A percentile compares a stretch with the other conserved stretches of the same genome.
These are phyloP conservation scores for Polydesmus complanatus DNA, from an alignment of 2,888 invertebrate genomes.

Conservation along the genomic window DNA sequence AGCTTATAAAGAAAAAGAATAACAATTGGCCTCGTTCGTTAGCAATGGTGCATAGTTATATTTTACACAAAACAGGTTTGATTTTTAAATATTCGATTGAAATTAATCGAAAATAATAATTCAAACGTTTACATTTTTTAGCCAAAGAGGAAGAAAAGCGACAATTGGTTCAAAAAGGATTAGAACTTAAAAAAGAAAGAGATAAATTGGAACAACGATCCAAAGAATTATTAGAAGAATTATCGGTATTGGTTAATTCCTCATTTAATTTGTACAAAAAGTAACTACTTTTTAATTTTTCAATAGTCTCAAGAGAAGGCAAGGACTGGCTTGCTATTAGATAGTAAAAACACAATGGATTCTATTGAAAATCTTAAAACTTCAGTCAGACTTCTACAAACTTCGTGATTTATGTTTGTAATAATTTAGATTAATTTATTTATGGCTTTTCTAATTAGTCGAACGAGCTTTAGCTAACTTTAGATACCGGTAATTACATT, in stretches of 20 bases:
- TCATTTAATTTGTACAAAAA: background rate
- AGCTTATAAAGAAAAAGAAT: constrained; percentile 8
- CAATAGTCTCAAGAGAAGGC: constrained; percentile 5
- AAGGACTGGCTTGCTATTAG: constrained; percentile 1
- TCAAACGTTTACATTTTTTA: background rate
- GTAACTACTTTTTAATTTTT: background rate
- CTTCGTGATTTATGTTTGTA: constrained; percentile 13
- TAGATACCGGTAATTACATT: no score
- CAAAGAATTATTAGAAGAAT: constrained; percentile 9
- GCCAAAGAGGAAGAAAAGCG: constrained; percentile 13
- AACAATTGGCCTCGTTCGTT: constrained; percentile 8
- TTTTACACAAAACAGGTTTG: constrained; percentile 16
- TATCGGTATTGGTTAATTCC: constrained; percentile 3
- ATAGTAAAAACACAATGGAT: constrained; percentile 9
- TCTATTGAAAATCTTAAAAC: constrained; percentile 13
- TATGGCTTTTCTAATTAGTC: no score
- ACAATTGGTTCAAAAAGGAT: constrained; percentile 11
- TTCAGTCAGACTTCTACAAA: constrained; percentile 12
- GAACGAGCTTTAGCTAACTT: no score
- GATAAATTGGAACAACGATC: constrained; percentile 11
- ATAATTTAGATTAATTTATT: no score
- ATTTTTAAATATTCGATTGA: background rate
- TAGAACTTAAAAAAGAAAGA: constrained; percentile 11
- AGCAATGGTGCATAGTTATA: constrained; percentile 14
- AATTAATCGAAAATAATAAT: background rate